Base-by-base conservation (phyloP, 2,113 vertebrate species). In the Cebidichthys violaceus region DNA sequence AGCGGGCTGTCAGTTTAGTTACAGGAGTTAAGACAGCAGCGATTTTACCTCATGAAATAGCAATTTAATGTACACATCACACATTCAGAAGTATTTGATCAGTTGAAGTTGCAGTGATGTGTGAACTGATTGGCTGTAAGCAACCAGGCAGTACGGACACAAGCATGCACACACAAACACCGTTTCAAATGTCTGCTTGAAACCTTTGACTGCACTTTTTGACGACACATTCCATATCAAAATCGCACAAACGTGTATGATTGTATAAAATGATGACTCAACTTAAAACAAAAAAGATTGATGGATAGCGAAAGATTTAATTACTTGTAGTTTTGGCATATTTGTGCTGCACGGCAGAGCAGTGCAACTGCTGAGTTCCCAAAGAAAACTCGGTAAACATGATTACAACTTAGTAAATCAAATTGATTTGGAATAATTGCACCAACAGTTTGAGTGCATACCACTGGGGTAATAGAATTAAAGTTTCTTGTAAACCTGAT, bases 91-190 rank as follows among this genome's bases (percentile, higher is more conserved):
- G 75, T 57, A 61, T 27, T 29, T 50, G 57, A 41, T 74, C 61
- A 64, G 54, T 65, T 65, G 52, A 71, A 55, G 70, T 47, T 80
- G 78, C 65, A 86, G 39, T 47, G 39, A 82, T 75, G 45, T 69
- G 60, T 73, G 68, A 81, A 74, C 50, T 60, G 65, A 83, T 8
- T 41, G 60, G 50, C 72, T 70, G 73, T 68, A 73, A 76, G 54
- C 45, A 76, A 69, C 86, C 71, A 77, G 72, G 72, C 68, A 35
- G 78, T 47, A 84, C 77, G 62, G 78, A 83, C 43, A 89, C 81
- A 79, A 72, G 86, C 92, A 92, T 93, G 89, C 92, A 89, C 82
- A 86, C 82, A 43, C 39, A 52, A 90, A 89, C 84, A 89, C 75
- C 37, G 52, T 77, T 84, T 86, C 33, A 85, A 54, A 84, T 79